Percentiles rank a stretch among this genome's conserved stretches.
These are phyloP conservation scores for Tauraco hartlaubi DNA, from an alignment of 2,797 vertebrate genomes.

Conservation along the genomic window DNA sequence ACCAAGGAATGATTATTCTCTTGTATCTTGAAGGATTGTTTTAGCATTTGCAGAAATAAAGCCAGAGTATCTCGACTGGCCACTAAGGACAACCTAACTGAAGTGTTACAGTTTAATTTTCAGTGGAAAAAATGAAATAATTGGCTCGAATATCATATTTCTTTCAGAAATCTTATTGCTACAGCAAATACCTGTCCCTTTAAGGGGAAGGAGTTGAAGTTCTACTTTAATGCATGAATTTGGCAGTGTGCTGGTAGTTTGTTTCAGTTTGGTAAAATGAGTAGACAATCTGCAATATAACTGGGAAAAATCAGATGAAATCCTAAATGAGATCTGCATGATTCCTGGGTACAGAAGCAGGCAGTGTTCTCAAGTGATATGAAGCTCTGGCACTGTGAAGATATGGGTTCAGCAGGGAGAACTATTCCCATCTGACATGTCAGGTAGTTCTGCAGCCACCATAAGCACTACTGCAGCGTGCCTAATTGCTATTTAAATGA, in stretches of 20 bases:
- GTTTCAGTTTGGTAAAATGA: background rate
- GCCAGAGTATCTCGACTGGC: background rate
- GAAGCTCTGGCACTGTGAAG: background rate
- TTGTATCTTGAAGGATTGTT: background rate
- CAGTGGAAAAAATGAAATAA: background rate
- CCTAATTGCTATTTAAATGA: background rate
- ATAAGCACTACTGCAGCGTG: background rate
- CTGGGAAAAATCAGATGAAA: background rate
- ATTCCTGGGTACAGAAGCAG: background rate
- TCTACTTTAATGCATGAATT: background rate
- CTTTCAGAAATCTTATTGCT: background rate
- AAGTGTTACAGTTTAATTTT: background rate
- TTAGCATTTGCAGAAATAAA: background rate
- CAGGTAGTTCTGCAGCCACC: background rate
- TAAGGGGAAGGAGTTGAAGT: background rate
- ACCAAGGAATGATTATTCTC: background rate
- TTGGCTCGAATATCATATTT: background rate
- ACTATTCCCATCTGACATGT: background rate
- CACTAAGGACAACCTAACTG: background rate
- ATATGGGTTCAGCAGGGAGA: background rate
- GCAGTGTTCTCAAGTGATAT: accelerated
- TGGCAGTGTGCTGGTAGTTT: background rate
- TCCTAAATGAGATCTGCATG: accelerated
- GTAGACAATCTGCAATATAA: background rate
- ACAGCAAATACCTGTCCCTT: background rate